Evolutionary conservation across 2,113 vertebrate genomes (phyloP), one percentile per base, ranked within the genome.

Genomic region (Gopherus evgoodei): DNA sequence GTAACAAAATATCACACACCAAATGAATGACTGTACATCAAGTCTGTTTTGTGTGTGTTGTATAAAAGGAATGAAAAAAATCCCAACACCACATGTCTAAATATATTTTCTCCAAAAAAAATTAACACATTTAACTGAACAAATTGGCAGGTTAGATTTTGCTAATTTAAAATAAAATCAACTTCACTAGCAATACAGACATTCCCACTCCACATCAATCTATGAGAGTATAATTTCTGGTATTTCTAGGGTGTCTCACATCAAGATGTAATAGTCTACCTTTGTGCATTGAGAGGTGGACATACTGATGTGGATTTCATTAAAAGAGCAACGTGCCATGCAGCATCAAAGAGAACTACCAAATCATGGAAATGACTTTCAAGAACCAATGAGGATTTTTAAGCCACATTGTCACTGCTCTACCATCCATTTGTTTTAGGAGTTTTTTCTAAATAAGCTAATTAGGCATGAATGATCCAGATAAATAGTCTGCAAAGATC

Each of bases 101-200:
- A 72, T 22, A 38, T 72, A 21, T 14, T 42, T 78, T 16, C 13
- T 47, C 44, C 13, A 14, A 83, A 42, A 82, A 81, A 53, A 10
- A 44, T 62, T 62, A 62, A 62, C 29, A 62, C 9, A 4, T 62
- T 62, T 29, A 31, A 62, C 57, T 14, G 57, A 31, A 62, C 27
- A 87, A 65, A 79, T 94, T 94, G 95, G 90, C 88, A 59, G 89
- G 85, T 49, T 3, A 90, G 47, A 86, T 38, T 89, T 93, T 49
- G 69, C 84, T 54, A 78, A 38, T 56, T 87, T 59, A 59, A 49
- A 69, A 79, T 44, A 90, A 93, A 92, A 24, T 79, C 42, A 53
- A 95, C 85, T 86, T 91, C 93, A 86, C 57, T 24, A 57, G 88
- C 89, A 90, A 44, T 19, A 84, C 86, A 21, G 76, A 44, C 79